Base-by-base conservation (phyloP, 2,113 vertebrate species). In the Rhombomys opimus region DNA sequence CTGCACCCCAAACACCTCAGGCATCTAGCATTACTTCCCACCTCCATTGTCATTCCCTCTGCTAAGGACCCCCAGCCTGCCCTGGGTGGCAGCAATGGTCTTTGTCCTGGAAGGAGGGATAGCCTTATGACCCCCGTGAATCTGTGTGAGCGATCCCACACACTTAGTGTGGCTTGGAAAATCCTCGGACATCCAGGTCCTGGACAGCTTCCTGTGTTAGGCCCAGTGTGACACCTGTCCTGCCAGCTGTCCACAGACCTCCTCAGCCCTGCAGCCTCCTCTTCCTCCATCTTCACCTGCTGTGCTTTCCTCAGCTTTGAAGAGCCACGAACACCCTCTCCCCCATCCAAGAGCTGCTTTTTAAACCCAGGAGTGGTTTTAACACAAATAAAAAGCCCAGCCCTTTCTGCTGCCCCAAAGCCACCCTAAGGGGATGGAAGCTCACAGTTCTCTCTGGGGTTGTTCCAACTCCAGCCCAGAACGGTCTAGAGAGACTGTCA, bases 1-100 rank as follows among this genome's bases (percentile, higher is more conserved):
- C 35, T 0, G 1, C 41, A 11, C 9, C 41, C 4, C 1, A 27
- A 57, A 25, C 0, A 0, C 38, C 12, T 11, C 3, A 0, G 50
- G 20, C 27, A 10, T 30, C 87, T 38, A n/a, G 41, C 10, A 12
- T 35, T 32, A 5, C 35, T 30, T 77, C 27, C 15, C 13, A 15
- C 7, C 8, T 18, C 76, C 57, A 1, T n/a, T 13, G 68, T 6
- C 14, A 1, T 52, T 22, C 46, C 27, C 0, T 13, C 80, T 81
- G 38, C 38, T 63, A 30, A 2, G 27, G 59, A 23, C n/a, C 27
- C 23, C 22, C 15, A 1, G 82, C 27, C 57, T 46, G 20, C 52
- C 54, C 63, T 1, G 18, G 46, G 23, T 50, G 38, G 12, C 1
- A 23, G 18, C 38, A 63, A 22, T 13, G 15, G 59, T 50, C 46